These are phyloP conservation scores for Eilema griseolum DNA, from an alignment of 2,888 invertebrate genomes.

Conservation along the genomic window DNA sequence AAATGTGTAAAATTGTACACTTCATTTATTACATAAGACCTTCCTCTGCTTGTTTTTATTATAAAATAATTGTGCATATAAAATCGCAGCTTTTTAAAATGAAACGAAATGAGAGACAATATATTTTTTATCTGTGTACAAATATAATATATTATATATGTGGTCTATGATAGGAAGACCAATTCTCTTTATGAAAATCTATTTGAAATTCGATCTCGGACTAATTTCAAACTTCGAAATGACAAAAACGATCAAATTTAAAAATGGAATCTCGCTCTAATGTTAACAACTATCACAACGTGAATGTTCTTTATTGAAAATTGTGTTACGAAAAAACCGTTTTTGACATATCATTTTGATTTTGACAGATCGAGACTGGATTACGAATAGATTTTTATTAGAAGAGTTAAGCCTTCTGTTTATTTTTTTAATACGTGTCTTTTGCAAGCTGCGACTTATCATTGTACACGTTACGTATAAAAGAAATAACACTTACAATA, in stretches of 20 bases:
- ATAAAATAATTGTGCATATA: slow-evolving; percentile 45
- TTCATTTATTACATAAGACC: slow-evolving; percentile 44
- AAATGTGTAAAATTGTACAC: slow-evolving; percentile 54
- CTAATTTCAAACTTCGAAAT: too few species aligned
- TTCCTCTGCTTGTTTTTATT: slow-evolving; percentile 50
- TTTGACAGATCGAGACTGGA: too few species aligned
- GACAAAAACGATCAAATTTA: too few species aligned
- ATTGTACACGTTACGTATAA: slow-evolving; percentile 58
- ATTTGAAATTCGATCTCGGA: too few species aligned
- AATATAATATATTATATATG: too few species aligned
- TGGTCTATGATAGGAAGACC: not conserved
- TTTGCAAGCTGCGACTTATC: slow-evolving; percentile 41
- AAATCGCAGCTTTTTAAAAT: slow-evolving; percentile 39
- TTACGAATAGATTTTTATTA: too few species aligned
- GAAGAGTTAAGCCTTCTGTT: not conserved
- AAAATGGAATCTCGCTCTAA: too few species aligned
- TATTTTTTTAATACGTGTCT: slow-evolving; percentile 2
- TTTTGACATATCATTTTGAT: too few species aligned
- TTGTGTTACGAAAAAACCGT: too few species aligned
- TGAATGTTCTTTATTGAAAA: too few species aligned
- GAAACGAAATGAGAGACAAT: slow-evolving; percentile 33
- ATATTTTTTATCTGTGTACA: slow-evolving; percentile 1
- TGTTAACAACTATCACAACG: too few species aligned
- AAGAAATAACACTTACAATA: slow-evolving; percentile 62
- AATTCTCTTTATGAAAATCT: too few species aligned